Evolutionary conservation across 2,797 vertebrate species (phyloP).

Genomic region (Aplochiton taeniatus): DNA sequence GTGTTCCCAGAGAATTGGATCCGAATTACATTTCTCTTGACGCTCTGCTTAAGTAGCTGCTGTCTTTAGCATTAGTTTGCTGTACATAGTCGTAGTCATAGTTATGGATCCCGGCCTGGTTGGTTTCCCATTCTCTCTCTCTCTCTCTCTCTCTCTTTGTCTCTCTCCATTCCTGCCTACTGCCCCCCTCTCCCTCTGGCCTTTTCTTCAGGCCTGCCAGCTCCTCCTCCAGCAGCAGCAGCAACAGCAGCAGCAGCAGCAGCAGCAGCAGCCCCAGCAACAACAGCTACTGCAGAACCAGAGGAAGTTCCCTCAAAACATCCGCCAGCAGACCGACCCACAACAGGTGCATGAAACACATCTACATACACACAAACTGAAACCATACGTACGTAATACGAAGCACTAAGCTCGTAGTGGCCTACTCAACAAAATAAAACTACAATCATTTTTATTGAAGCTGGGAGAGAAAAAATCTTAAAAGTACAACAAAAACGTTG

Average conservation of each 20-base stretch:
- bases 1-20: no score
- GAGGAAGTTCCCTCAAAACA: constrained; percentile 93
- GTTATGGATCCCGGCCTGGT: no score
- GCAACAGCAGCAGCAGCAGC: constrained; percentile 73
- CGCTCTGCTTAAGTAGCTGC: no score
- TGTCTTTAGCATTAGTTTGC: no score
- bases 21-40: no score
- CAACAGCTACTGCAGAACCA: constrained; percentile 94
- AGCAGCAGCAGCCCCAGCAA: constrained; percentile 80
- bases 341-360: constrained; percentile 82
- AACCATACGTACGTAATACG: no score
- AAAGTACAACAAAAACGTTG: no score
- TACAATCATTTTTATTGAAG: no score
- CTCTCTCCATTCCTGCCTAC: constrained; percentile 1
- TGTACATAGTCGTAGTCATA: no score
- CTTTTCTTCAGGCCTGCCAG: constrained; percentile 86
- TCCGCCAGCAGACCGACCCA: constrained; percentile 91
- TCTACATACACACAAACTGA: not conserved
- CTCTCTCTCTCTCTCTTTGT: constrained; percentile 11
- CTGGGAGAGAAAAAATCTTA: no score
- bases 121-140: not conserved
- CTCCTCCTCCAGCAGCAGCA: constrained; percentile 87
- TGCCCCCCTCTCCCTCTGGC: constrained; percentile 7
- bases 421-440: no score
- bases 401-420: no score